Evolutionary conservation across 2,113 vertebrate species (phyloP).

Genomic region (Crotalus helleri): DNA sequence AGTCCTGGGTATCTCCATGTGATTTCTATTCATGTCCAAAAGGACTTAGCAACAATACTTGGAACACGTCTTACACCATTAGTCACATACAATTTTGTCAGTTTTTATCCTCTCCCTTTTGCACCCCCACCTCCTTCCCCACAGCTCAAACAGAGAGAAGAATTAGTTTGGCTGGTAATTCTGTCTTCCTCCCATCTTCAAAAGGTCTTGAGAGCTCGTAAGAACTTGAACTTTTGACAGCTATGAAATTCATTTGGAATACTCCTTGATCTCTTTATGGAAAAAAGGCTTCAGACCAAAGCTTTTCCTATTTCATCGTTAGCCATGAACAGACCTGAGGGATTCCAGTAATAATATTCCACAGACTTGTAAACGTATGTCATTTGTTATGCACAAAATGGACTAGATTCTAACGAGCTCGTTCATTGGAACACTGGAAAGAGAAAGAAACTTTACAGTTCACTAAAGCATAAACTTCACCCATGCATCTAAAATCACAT

Average conservation of each 20-base stretch:
- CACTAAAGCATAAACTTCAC: conserved; percentile 54
- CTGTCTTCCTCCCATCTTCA: conserved; percentile 39
- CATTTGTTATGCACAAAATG: conserved; percentile 68
- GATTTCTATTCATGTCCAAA: conserved; percentile 66
- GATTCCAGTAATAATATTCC: conserved; percentile 59
- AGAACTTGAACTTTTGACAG: conserved; percentile 69
- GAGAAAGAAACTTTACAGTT: conserved; percentile 52
- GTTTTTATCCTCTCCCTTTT: neutral
- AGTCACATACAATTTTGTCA: neutral
- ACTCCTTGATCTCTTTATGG: conserved; percentile 51
- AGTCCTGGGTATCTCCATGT: conserved; percentile 55
- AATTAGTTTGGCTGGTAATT: conserved; percentile 40
- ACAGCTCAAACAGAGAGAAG: conserved; percentile 16
- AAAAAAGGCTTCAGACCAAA: conserved; percentile 48
- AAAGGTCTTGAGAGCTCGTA: conserved; percentile 53
- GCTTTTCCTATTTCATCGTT: conserved; percentile 56
- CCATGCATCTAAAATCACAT: conserved; percentile 52
- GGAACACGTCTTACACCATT: conserved; percentile 41
- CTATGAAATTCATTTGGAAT: conserved; percentile 70
- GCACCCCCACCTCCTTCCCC: neutral
- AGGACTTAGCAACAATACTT: conserved; percentile 47
- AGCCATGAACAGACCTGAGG: conserved; percentile 51
- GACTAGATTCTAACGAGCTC: conserved; percentile 63
- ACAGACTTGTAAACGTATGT: conserved; percentile 65
- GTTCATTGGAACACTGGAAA: conserved; percentile 62